Evolutionary conservation across 2,888 invertebrate species (phyloP), one percentile per base, ranked within the genome.

Genomic region (Cantharis lateralis): DNA sequence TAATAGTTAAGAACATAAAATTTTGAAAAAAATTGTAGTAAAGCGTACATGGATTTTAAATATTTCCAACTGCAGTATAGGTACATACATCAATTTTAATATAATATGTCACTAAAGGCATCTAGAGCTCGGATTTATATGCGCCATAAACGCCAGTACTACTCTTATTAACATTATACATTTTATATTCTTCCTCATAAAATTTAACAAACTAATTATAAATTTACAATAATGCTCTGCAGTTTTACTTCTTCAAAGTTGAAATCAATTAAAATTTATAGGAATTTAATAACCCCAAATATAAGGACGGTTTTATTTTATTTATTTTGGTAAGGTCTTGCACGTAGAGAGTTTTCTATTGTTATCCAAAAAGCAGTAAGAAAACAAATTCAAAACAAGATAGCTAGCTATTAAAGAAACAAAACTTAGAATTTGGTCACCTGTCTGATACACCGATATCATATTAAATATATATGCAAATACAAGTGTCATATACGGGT

Each of bases 401-500:
- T 24, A 64, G n/a, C n/a, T 64, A 13, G 48, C 5, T 66, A 66
- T 66, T 66, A 66, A 66, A 24, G 64, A 20, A 66, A 66, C 64
- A 66, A 66, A 66, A 24, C 18, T 20, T 20, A 66, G 64, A 66
- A 66, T 66, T 66, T 66, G 64, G 13, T 66, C 64, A 66, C 64
- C 64, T 66, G 64, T 66, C 64, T 15, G 64, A 66, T 66, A 66
- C 1, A 66, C n/a, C 24, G 64, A 66, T 66, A 66, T 66, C 64
- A 66, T 20, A 66, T 66, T 66, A 66, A 66, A 20, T 73, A 26
- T 24, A 24, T 77, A 77, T 77, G 77, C 74, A 74, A 77, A 77
- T 77, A 64, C 70, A 77, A 74, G 63, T 68, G 74, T 71, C 68
- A 70, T 26, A 62, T 74, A 69, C 69, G 63, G 13, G 71, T 75